Evolutionary conservation across 2,113 vertebrate genomes (phyloP).

Genomic region (Ophthalmolycus amberensis): DNA sequence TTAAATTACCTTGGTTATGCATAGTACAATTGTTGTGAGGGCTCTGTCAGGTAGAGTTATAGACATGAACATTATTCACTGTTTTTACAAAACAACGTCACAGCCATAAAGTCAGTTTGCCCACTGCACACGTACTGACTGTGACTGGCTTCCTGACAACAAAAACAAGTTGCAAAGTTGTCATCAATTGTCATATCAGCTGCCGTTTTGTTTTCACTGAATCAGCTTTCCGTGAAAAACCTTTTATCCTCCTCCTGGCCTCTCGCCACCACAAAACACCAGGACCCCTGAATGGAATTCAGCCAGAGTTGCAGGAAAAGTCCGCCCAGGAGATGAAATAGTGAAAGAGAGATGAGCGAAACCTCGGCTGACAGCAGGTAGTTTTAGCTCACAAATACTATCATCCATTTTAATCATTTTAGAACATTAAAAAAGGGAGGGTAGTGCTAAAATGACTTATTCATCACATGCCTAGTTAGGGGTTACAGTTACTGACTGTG

Average conservation of each 20-base stretch:
- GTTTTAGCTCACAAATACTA: background rate
- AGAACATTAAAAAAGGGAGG: background rate
- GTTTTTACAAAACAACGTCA: background rate
- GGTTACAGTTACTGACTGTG: no score
- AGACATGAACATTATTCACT: background rate
- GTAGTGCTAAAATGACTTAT: background rate
- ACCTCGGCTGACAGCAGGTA: background rate
- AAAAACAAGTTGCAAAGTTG: background rate
- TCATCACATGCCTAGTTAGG: background rate
- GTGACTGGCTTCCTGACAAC: background rate
- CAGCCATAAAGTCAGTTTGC: background rate
- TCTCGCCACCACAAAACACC: background rate
- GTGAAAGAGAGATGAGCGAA: background rate
- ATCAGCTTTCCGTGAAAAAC: conserved; percentile 2
- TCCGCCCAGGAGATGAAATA: background rate
- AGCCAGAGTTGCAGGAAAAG: background rate
- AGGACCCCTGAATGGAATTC: no score
- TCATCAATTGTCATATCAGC: background rate
- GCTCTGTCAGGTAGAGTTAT: background rate
- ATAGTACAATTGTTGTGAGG: background rate
- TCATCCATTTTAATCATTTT: no score
- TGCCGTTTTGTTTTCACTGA: background rate
- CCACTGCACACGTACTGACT: background rate
- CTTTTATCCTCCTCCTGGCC: background rate
- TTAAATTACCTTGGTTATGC: background rate